phyloP scores from a whole-genome alignment of 2,797 vertebrate species.

The Hafferia zeledoni region DNA sequence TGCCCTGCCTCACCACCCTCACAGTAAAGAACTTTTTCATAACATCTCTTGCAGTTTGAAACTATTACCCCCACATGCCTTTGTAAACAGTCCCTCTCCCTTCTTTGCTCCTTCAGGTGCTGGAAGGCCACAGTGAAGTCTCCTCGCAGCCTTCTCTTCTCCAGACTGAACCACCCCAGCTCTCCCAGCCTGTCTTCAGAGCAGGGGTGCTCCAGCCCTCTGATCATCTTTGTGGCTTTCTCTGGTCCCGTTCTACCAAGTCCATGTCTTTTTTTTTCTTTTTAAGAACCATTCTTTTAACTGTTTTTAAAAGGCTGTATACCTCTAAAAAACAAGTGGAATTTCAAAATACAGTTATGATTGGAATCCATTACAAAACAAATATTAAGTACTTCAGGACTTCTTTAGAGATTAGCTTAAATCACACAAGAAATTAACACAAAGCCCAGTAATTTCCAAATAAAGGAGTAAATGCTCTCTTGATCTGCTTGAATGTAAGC shows the following conservation, averaged over 20 bases:
- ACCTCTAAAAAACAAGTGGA: background rate
- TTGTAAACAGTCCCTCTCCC: background rate
- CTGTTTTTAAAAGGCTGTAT: background rate
- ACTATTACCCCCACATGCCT: too few relatives aligned
- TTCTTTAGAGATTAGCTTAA: conserved; percentile 25
- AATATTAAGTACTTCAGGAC: background rate
- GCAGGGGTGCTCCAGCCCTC: background rate
- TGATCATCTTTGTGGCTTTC: background rate
- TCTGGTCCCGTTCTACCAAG: background rate
- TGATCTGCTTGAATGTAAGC: background rate
- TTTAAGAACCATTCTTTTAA: background rate
- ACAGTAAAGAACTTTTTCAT: background rate
- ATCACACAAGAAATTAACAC: background rate
- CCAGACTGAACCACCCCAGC: background rate
- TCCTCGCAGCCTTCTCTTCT: background rate
- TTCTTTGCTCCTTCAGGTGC: background rate
- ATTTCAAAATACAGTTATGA: background rate
- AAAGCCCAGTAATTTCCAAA: background rate
- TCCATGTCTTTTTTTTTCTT: background rate
- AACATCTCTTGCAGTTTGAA: background rate
- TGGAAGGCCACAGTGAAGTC: background rate
- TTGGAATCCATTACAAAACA: background rate
- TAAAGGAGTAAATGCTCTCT: conserved; percentile 12
- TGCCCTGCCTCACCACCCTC: background rate
- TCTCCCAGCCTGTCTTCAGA: background rate